A percentile compares a stretch with the other conserved stretches of the same genome.
phyloP scores from a whole-genome alignment of 2,888 invertebrate genomes.

The Euspilapteryx auroguttella region DNA sequence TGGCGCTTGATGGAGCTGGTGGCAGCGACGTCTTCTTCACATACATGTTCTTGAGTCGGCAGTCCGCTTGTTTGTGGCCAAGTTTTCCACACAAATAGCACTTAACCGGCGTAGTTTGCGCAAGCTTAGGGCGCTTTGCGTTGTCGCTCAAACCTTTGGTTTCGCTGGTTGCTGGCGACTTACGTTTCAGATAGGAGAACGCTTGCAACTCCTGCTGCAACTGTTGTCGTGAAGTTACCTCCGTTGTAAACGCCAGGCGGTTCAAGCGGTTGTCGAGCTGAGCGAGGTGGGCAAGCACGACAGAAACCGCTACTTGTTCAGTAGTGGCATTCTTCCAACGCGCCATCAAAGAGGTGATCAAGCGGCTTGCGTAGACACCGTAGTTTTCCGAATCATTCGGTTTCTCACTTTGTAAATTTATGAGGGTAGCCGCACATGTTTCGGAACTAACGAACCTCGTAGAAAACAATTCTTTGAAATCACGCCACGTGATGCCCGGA shows the following conservation, averaged over 20 bases:
- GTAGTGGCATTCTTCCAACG: constrained; percentile 2
- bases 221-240: neutral
- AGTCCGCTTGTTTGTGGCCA: neutral
- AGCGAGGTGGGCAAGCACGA: constrained; percentile 3
- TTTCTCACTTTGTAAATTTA: constrained; percentile 1
- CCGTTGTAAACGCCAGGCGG: constrained; percentile 1
- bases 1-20: neutral
- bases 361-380: constrained; percentile 3
- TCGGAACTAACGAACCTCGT: neutral
- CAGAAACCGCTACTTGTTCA: constrained; percentile 3
- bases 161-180: neutral
- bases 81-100: neutral
- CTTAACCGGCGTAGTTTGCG: neutral
- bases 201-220: constrained; percentile 1
- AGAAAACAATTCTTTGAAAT: constrained; percentile 2
- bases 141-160: too few relatives aligned
- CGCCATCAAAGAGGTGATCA: constrained; percentile 1
- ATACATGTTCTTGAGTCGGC: neutral
- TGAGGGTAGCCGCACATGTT: constrained; percentile 3
- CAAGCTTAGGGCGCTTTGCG: neutral
- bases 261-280: constrained; percentile 1
- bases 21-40: neutral
- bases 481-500: constrained; percentile 1
- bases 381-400: constrained; percentile 3
- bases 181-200: constrained; percentile 1